Conservation (phyloP, 2,113 vertebrate genomes). For the Pantherophis guttatus region DNA sequence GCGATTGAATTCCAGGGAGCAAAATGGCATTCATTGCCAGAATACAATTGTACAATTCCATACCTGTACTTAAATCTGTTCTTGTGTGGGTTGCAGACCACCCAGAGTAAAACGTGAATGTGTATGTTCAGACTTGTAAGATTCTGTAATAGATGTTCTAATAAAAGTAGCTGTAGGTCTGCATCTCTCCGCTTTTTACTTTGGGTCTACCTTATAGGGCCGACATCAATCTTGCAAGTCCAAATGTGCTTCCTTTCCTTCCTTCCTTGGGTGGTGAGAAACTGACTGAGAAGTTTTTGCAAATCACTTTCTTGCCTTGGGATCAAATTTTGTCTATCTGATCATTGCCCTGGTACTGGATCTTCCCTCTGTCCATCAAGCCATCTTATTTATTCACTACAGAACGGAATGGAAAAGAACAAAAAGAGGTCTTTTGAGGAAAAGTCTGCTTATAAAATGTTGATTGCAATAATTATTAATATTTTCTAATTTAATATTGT, state of each 20-base stretch:
- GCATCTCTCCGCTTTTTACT: not conserved
- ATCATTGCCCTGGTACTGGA: not conserved
- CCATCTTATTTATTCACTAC: not conserved
- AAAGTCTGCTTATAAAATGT: not conserved
- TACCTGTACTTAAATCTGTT: not conserved
- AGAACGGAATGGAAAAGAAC: not conserved
- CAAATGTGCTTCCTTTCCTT: not conserved
- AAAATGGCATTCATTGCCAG: not conserved
- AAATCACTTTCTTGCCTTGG: not conserved
- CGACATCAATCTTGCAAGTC: not conserved
- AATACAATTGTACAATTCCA: not conserved
- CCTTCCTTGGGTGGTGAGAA: not conserved
- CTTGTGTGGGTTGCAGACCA: not conserved
- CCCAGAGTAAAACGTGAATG: not conserved
- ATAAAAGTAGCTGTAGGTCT: not conserved
- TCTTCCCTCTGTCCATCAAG: not conserved
- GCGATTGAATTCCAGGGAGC: not conserved
- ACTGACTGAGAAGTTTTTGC: not conserved
- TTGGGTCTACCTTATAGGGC: not conserved
- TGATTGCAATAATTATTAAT: not conserved
- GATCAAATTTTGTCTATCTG: not conserved
- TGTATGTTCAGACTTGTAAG: not conserved
- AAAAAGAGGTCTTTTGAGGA: not conserved
- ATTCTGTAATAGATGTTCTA: not conserved
- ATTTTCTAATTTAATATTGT: slow-evolving; percentile 50